These are phyloP conservation scores for Gastrophysa polygoni DNA, from an alignment of 2,888 invertebrate genomes.

Conservation along the genomic window DNA sequence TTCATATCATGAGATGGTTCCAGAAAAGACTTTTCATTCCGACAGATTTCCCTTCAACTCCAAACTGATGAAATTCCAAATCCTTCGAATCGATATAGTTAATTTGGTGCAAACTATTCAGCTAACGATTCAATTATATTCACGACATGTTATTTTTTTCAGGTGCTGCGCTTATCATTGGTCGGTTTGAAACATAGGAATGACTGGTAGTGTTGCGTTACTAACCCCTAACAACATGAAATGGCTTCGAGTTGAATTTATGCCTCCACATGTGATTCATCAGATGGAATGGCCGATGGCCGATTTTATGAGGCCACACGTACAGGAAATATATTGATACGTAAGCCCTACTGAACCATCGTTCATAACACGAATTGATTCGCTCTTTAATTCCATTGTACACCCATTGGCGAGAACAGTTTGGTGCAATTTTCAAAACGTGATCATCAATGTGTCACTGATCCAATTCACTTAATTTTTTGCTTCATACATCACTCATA, in stretches of 20 bases:
- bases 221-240: conserved; percentile 15
- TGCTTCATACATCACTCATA: too few relatives aligned
- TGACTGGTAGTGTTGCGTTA: conserved; percentile 19
- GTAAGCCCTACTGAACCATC: conserved; percentile 8
- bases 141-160: conserved; percentile 14
- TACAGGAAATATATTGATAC: conserved; percentile 22
- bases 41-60: too few relatives aligned
- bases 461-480: not conserved
- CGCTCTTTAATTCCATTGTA: not conserved
- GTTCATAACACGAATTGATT: not conserved
- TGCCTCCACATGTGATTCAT: not conserved
- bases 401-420: not conserved
- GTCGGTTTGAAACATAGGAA: conserved; percentile 17
- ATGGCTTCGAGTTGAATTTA: conserved; percentile 5
- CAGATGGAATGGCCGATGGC: not conserved
- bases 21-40: too few relatives aligned
- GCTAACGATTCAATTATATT: not conserved
- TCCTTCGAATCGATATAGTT: too few relatives aligned
- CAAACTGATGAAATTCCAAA: too few relatives aligned
- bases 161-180: conserved; percentile 19
- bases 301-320: conserved; percentile 18
- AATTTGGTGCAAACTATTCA: too few relatives aligned
- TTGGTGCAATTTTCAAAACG: too few relatives aligned
- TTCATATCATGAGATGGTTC: too few relatives aligned
- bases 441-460: too few relatives aligned